Conservation (phyloP, 2,888 invertebrate genomes). For the Acleris emargana region DNA sequence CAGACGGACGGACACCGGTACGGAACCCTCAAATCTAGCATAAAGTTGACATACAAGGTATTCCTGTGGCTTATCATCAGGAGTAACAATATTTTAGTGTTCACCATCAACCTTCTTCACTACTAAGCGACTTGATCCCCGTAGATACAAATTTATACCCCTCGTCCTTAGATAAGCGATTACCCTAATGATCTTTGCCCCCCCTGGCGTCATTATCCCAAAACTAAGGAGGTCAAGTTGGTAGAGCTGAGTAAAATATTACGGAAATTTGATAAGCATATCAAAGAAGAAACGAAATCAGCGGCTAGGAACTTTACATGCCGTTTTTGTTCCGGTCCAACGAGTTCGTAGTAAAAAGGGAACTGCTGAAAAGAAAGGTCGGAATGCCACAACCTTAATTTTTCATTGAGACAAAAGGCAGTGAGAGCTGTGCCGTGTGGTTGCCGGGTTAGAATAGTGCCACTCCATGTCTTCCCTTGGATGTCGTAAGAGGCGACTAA, state of each 20-base stretch:
- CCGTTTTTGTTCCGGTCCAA: slow-evolving; percentile 2
- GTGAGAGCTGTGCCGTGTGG: too few relatives aligned
- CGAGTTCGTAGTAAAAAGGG: slow-evolving; percentile 22
- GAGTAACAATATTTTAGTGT: too few relatives aligned
- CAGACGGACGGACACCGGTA: neutral
- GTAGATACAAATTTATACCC: slow-evolving; percentile 19
- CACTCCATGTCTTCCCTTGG: too few relatives aligned
- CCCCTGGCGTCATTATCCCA: slow-evolving; percentile 26
- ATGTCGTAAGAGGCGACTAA: too few relatives aligned
- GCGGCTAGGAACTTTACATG: slow-evolving; percentile 17
- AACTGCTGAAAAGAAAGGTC: slow-evolving; percentile 13
- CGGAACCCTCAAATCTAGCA: neutral
- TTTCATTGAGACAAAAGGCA: slow-evolving; percentile 5
- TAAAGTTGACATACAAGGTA: too few relatives aligned
- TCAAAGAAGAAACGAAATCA: slow-evolving; percentile 22
- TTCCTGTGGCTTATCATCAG: too few relatives aligned
- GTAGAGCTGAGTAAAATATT: slow-evolving; percentile 7
- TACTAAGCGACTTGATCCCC: neutral
- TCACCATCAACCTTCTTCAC: neutral
- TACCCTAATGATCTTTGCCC: slow-evolving; percentile 29
- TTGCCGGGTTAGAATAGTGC: too few relatives aligned
- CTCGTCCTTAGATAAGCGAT: slow-evolving; percentile 24
- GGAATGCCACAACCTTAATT: slow-evolving; percentile 20
- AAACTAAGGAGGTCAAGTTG: slow-evolving; percentile 7
- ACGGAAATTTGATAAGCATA: slow-evolving; percentile 20